Percentiles rank a stretch among this genome's conserved stretches.
phyloP scores from a whole-genome alignment of 2,888 invertebrate genomes.

The Chalcis sispes region DNA sequence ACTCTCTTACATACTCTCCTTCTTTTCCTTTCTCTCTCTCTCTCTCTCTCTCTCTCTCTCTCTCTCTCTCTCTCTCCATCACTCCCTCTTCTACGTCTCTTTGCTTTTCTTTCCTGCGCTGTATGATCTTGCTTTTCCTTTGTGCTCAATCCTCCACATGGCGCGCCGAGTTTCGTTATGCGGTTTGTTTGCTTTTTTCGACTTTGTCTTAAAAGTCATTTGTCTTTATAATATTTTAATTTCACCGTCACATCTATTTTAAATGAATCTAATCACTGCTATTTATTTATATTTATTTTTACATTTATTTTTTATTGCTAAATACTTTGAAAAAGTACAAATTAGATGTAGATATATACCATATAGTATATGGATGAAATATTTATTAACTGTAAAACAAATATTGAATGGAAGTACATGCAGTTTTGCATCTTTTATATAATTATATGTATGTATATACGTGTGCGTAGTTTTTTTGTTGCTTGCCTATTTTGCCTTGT shows the following conservation, averaged over 20 bases:
- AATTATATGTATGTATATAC: no score
- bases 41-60: slow-evolving; percentile 19
- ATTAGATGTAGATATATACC: no score
- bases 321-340: neutral
- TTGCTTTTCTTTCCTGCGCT: slow-evolving; percentile 30
- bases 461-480: no score
- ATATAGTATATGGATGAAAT: no score
- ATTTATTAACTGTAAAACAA: no score
- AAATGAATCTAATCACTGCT: slow-evolving; percentile 13
- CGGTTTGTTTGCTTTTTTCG: slow-evolving; percentile 43
- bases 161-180: slow-evolving; percentile 14
- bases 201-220: slow-evolving; percentile 38
- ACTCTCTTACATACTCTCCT: slow-evolving; percentile 7
- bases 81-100: no score
- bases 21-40: no score
- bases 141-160: slow-evolving; percentile 42
- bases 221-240: slow-evolving; percentile 52
- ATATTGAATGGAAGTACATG: no score
- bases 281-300: neutral
- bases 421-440: no score
- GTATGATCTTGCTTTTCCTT: slow-evolving; percentile 41
- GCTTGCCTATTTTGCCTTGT: no score
- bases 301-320: slow-evolving; percentile 1
- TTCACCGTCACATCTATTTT: slow-evolving; percentile 27
- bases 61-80: slow-evolving; percentile 29